These are phyloP conservation scores for Brachypodius melanocephalos DNA, from an alignment of 2,113 vertebrate genomes.

Conservation along the genomic window DNA sequence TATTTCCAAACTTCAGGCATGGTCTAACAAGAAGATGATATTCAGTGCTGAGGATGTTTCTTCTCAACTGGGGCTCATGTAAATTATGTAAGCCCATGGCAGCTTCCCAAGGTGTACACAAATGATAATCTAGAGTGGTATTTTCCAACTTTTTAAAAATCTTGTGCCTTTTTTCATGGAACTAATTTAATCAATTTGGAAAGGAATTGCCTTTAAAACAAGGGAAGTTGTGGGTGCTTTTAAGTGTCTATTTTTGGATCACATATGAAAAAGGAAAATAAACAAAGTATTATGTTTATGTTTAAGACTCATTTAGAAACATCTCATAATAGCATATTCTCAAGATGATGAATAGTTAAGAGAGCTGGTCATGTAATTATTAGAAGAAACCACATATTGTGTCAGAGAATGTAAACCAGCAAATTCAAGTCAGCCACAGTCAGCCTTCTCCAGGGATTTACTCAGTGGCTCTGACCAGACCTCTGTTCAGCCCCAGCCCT, in stretches of 20 bases:
- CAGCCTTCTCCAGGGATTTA: background rate
- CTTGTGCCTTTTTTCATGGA: background rate
- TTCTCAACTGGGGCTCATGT: background rate
- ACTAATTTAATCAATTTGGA: conserved; percentile 16
- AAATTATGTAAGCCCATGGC: background rate
- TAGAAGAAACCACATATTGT: conserved; percentile 44
- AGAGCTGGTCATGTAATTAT: conserved; percentile 44
- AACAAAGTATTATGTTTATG: background rate
- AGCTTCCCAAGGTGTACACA: conserved; percentile 17
- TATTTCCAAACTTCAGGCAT: background rate
- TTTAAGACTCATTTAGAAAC: background rate
- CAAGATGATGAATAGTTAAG: conserved; percentile 52
- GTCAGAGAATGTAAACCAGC: conserved; percentile 49
- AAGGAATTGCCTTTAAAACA: conserved; percentile 18
- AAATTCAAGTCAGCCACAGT: conserved; percentile 19
- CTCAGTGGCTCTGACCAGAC: conserved; percentile 41
- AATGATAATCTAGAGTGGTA: background rate
- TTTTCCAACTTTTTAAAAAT: background rate
- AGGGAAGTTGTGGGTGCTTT: background rate
- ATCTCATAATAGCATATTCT: background rate
- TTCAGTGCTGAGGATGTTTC: conserved; percentile 20
- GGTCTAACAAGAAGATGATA: background rate
- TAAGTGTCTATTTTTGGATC: conserved; percentile 19
- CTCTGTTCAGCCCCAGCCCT: background rate
- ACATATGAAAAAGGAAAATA: conserved; percentile 17